Base-by-base conservation (phyloP, 2,797 vertebrate genomes). In the Odontamblyopus rebecca region DNA sequence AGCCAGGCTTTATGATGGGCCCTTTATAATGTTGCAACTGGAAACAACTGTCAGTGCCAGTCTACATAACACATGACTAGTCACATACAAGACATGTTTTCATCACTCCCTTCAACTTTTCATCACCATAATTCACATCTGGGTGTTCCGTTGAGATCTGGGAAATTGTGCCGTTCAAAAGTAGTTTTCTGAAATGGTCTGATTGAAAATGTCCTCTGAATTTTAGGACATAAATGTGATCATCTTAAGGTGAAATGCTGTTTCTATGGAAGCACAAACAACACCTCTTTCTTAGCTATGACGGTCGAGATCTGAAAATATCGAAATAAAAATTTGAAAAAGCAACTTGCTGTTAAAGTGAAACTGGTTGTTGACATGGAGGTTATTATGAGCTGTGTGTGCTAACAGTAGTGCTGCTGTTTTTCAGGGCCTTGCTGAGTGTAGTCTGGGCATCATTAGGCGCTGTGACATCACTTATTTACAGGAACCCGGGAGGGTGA, bases 1-100 rank as follows among this genome's bases (percentile, higher is more conserved):
- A 80, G 88, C 91, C 81, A 75, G 76, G 86, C 93, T 94, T 94
- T 94, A 94, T 93, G 92, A 92, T 91, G 88, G 92, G 86, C 87
- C 86, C 81, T 91, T 92, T 91, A 91, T 85, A 88, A 61, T 67
- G 84, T 84, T 87, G 89, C 92, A 93, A 93, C 92, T 91, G 87
- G 89, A 93, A 93, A 91, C 89, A 91, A 93, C 92, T 93, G 92
- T 93, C 91, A 91, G 82, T 86, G 88, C 82, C 86, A 83, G 90
- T 90, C 89, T 89, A 85, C 63, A 12, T 61, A 77, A 78, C 73
- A 64, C 27, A 61, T 1, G 15, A 19, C 35, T 32, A 16, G 27
- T 30, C 26, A 59, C 66, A 48, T 69, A 70, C 77, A 70, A 80
- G 60, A 83, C 53, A 71, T 18, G 19, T 64, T 60, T 67, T 38